phyloP scores from a whole-genome alignment of 2,888 invertebrate genomes.

The Tetramorium bicarinatum region DNA sequence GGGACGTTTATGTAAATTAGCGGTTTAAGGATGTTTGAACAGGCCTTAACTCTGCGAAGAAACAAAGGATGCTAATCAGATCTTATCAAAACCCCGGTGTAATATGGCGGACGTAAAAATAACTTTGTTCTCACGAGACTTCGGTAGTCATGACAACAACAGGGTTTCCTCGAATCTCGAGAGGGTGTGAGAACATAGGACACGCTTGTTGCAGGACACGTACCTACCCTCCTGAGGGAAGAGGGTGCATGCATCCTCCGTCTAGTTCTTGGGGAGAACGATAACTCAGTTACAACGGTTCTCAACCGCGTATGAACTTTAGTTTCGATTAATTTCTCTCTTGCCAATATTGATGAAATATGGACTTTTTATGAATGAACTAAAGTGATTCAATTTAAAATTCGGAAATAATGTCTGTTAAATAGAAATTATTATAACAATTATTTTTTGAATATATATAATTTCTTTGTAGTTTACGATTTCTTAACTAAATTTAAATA shows the following conservation, averaged over 20 bases:
- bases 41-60: background rate
- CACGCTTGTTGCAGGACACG: slow-evolving; percentile 79
- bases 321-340: background rate
- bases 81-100: slow-evolving; percentile 14
- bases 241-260: slow-evolving; percentile 81
- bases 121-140: slow-evolving; percentile 70
- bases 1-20: background rate
- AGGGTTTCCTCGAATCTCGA: slow-evolving; percentile 78
- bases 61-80: slow-evolving; percentile 35
- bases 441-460: background rate
- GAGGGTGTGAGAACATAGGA: slow-evolving; percentile 71
- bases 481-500: background rate
- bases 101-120: slow-evolving; percentile 70
- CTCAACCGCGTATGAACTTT: slow-evolving; percentile 72
- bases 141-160: slow-evolving; percentile 81
- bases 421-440: background rate
- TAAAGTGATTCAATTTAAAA: background rate
- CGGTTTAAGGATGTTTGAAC: background rate
- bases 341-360: background rate
- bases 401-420: background rate
- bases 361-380: background rate
- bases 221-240: slow-evolving; percentile 80
- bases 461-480: background rate
- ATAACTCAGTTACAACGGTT: slow-evolving; percentile 82
- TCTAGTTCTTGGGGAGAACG: slow-evolving; percentile 76